A percentile compares a stretch with the other conserved stretches of the same genome.
Evolutionary conservation across 2,113 vertebrate species (phyloP).

Genomic region (Siniperca knerii): DNA sequence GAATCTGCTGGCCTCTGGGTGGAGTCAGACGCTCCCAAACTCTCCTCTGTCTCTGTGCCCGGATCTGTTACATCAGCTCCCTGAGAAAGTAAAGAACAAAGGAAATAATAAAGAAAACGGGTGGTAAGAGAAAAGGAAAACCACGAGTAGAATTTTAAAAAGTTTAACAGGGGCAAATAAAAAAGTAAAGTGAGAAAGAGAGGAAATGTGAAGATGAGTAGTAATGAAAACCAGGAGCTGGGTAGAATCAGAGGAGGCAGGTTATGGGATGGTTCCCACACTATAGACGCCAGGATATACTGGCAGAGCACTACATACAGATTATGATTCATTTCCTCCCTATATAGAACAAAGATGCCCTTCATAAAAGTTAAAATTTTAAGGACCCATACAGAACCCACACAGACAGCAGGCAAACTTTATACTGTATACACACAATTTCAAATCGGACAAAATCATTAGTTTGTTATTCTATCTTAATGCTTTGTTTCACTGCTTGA

Average conservation of each 20-base stretch:
- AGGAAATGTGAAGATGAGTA: neutral
- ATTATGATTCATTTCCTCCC: conserved; percentile 49
- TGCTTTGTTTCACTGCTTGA: neutral
- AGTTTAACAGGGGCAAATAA: neutral
- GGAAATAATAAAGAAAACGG: neutral
- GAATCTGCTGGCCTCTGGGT: conserved; percentile 93
- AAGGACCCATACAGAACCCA: neutral
- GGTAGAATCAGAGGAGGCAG: neutral
- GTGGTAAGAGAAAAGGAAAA: neutral
- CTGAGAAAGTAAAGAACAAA: conserved; percentile 76
- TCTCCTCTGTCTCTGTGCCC: conserved; percentile 96
- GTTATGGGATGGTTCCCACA: conserved; percentile 20
- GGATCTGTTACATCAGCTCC: conserved; percentile 93
- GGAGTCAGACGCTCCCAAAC: conserved; percentile 92
- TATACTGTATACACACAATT: neutral
- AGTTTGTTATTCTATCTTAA: neutral
- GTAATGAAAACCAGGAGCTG: neutral
- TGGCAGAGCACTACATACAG: conserved; percentile 12
- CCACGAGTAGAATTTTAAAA: neutral
- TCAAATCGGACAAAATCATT: neutral
- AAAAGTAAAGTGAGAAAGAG: neutral
- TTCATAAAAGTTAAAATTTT: neutral
- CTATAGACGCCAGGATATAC: conserved; percentile 20
- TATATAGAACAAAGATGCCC: conserved; percentile 18
- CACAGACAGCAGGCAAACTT: neutral